Conservation (phyloP, 2,113 vertebrate genomes). For the Tor tambroides region DNA sequence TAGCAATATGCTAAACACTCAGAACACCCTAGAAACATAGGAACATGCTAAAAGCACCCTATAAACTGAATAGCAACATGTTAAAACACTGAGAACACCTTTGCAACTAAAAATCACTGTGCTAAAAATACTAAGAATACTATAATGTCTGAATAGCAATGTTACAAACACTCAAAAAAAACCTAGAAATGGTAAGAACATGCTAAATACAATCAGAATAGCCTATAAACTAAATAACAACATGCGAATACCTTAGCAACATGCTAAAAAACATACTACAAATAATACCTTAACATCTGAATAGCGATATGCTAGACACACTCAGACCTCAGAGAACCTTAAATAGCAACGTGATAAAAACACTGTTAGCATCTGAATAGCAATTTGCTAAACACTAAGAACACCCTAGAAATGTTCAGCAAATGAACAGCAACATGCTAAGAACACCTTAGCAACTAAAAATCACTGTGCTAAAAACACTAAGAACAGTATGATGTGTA, state of each 20-base stretch:
- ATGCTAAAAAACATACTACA: background rate
- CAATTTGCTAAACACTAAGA: background rate
- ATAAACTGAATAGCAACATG: background rate
- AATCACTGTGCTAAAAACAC: background rate
- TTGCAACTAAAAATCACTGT: background rate
- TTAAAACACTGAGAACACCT: background rate
- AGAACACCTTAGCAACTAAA: too few species aligned
- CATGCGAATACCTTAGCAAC: background rate
- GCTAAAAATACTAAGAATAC: background rate
- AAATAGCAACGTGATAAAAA: too few species aligned
- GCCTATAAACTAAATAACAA: background rate
- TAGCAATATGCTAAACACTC: background rate
- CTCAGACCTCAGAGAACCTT: too few species aligned
- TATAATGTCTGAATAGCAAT: background rate
- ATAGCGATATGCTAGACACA: background rate
- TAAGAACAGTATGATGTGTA: background rate
- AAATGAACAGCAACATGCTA: background rate
- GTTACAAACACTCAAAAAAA: background rate
- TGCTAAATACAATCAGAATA: background rate
- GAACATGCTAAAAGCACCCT: too few species aligned
- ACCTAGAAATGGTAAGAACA: background rate
- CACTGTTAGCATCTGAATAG: too few species aligned
- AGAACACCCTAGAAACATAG: background rate
- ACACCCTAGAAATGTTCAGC: background rate
- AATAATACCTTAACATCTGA: background rate